Conservation (phyloP, 2,113 vertebrate genomes). For the human region DNA sequence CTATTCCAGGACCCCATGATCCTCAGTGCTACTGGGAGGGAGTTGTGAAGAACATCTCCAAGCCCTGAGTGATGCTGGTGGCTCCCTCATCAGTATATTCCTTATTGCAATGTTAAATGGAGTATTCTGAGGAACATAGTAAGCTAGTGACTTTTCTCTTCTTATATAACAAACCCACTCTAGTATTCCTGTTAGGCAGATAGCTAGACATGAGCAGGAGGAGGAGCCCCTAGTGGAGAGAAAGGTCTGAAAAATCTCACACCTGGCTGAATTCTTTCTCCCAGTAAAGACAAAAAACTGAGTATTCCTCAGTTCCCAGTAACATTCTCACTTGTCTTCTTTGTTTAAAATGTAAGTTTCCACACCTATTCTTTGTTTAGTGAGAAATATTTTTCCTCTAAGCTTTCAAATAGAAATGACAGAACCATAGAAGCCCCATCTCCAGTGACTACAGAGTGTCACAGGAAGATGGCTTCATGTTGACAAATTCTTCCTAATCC, state of each 20-base stretch:
- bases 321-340: no score
- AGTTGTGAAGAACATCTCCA: not conserved
- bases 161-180: not conserved
- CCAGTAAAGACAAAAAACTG: no score
- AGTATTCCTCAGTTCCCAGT: no score
- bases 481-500: not conserved
- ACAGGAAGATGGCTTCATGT: not conserved
- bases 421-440: not conserved
- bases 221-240: no score
- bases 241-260: no score
- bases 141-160: not conserved
- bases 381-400: conserved; percentile 2
- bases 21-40: not conserved
- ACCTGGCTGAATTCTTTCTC: no score
- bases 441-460: not conserved
- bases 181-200: not conserved
- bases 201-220: no score
- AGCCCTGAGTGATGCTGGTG: not conserved
- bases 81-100: not conserved
- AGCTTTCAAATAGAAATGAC: not conserved
- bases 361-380: not conserved
- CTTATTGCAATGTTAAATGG: not conserved
- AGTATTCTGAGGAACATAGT: not conserved
- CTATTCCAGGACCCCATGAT: not conserved
- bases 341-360: no score